These are phyloP conservation scores for Gastrophysa polygoni DNA, from an alignment of 2,888 invertebrate species.

Conservation along the genomic window DNA sequence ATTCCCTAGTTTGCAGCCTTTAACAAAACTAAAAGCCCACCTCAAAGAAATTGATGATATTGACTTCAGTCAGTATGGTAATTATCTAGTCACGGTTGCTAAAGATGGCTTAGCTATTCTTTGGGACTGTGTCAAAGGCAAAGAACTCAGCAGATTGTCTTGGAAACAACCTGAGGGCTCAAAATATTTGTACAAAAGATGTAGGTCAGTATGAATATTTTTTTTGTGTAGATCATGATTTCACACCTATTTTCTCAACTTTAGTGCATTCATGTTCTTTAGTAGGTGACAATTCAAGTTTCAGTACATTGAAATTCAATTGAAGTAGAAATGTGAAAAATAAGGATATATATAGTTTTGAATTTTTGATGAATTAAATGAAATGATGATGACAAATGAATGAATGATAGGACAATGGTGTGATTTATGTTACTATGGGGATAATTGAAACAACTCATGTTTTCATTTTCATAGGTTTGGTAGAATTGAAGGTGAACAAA, in stretches of 20 bases:
- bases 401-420: too few relatives aligned
- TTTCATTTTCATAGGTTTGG: conserved; percentile 65
- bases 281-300: too few relatives aligned
- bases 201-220: conserved; percentile 62
- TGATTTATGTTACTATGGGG: too few relatives aligned
- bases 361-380: neutral
- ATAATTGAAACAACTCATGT: too few relatives aligned
- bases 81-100: conserved; percentile 79
- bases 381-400: neutral
- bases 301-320: too few relatives aligned
- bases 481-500: conserved; percentile 70
- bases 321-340: too few relatives aligned
- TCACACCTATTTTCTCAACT: neutral
- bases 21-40: conserved; percentile 77
- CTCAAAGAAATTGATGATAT: conserved; percentile 93
- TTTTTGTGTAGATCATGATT: neutral
- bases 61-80: conserved; percentile 84
- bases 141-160: conserved; percentile 70
- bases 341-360: too few relatives aligned
- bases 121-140: conserved; percentile 75
- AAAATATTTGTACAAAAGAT: conserved; percentile 84
- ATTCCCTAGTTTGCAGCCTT: conserved; percentile 78
- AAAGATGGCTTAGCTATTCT: conserved; percentile 85
- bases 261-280: too few relatives aligned
- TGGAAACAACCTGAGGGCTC: conserved; percentile 78